These are phyloP conservation scores for Ctenoplectra terminalis DNA, from an alignment of 1,140 invertebrate species.

Conservation along the genomic window DNA sequence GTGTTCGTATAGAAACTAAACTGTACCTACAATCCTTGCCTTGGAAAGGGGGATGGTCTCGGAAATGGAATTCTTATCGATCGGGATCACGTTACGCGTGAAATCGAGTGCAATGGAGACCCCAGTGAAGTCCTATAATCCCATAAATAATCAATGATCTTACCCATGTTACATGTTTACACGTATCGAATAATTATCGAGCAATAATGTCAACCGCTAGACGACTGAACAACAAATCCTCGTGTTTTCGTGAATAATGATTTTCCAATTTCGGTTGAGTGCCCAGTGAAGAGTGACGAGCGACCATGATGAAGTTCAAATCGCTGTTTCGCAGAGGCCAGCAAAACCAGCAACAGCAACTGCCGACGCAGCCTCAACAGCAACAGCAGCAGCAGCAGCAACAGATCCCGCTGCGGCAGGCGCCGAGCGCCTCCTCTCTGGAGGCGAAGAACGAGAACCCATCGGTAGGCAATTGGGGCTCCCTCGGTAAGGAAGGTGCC, in stretches of 20 bases:
- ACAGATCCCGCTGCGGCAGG: slow-evolving; percentile 81
- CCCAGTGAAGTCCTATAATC: neutral
- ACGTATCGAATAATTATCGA: neutral
- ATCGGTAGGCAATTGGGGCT: slow-evolving; percentile 61
- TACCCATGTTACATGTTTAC: neutral
- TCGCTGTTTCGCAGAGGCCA: slow-evolving; percentile 90
- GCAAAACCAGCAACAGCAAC: slow-evolving; percentile 78
- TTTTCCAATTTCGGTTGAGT: slow-evolving; percentile 32
- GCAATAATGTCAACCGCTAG: neutral
- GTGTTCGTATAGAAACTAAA: neutral
- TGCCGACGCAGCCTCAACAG: slow-evolving; percentile 82
- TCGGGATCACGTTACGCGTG: neutral
- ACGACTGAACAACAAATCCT: neutral
- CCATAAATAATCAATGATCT: neutral
- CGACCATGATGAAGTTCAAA: slow-evolving; percentile 92
- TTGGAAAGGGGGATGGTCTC: neutral
- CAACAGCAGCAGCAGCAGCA: slow-evolving; percentile 84
- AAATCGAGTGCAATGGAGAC: neutral
- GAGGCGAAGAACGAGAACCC: slow-evolving; percentile 68
- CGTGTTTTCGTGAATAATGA: slow-evolving; percentile 17
- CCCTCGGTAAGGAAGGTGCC: slow-evolving; percentile 59
- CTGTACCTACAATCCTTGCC: neutral
- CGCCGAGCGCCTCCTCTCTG: slow-evolving; percentile 74
- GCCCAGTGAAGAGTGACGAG: slow-evolving; percentile 63
- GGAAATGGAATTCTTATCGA: slow-evolving; percentile 7